Evolutionary conservation across 2,888 invertebrate genomes (phyloP).

Genomic region (Pollenia griseotomentosa): DNA sequence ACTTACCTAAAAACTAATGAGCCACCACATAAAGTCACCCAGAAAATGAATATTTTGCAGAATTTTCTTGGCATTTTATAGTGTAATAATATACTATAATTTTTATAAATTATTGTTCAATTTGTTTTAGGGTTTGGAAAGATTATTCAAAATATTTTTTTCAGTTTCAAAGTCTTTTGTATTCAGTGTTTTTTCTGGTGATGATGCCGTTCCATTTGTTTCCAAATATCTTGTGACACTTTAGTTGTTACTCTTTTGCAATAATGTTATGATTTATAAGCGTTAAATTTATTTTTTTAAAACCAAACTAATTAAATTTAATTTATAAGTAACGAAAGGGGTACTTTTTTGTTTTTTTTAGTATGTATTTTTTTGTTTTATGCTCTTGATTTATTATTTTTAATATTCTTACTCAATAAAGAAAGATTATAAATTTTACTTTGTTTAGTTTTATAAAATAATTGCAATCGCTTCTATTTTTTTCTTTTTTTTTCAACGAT

Average conservation of each 20-base stretch:
- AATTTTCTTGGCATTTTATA: constrained; percentile 53
- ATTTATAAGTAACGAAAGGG: no score
- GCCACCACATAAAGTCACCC: constrained; percentile 31
- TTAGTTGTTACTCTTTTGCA: constrained; percentile 28
- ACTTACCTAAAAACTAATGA: constrained; percentile 63
- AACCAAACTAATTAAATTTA: no score
- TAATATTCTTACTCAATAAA: neutral
- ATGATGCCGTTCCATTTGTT: constrained; percentile 9
- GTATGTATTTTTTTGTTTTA: neutral
- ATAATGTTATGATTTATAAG: constrained; percentile 12
- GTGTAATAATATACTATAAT: neutral
- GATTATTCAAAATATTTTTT: constrained; percentile 28
- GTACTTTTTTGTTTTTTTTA: neutral
- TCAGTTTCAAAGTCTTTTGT: neutral
- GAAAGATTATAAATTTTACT: neutral
- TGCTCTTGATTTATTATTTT: constrained; percentile 18
- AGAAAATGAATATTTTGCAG: constrained; percentile 45
- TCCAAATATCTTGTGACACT: constrained; percentile 9
- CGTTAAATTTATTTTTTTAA: neutral
- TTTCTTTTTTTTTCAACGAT: constrained; percentile 46
- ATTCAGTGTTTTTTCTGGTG: constrained; percentile 37
- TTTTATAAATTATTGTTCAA: constrained; percentile 14
- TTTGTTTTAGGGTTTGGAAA: neutral
- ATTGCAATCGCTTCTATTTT: constrained; percentile 30
- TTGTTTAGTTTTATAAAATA: constrained; percentile 16